Evolutionary conservation across 2,888 invertebrate genomes (phyloP).

Genomic region (Drosophila mimetica): DNA sequence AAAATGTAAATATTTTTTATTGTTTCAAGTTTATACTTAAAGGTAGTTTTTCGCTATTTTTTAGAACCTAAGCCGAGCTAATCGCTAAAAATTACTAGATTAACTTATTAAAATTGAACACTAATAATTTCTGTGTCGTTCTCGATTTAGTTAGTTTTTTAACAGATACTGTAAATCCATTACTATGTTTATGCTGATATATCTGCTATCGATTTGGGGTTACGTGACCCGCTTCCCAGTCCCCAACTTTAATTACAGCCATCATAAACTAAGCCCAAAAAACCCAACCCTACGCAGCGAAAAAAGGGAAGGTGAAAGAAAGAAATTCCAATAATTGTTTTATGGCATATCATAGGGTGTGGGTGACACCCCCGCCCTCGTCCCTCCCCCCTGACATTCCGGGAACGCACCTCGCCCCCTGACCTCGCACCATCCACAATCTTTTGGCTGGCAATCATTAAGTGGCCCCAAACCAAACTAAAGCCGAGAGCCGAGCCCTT

Average conservation of each 20-base stretch:
- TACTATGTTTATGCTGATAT: conserved; percentile 6
- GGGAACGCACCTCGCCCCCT: conserved; percentile 34
- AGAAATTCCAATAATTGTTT: conserved; percentile 50
- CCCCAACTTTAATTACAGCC: conserved; percentile 44
- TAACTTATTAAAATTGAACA: too few species aligned
- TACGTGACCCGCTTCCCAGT: conserved; percentile 10
- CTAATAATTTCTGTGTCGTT: too few species aligned
- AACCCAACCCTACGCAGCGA: conserved; percentile 23
- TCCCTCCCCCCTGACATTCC: conserved; percentile 14
- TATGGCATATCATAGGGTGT: conserved; percentile 43
- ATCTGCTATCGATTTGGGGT: conserved; percentile 28
- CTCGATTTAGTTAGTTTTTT: too few species aligned
- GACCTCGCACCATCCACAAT: conserved; percentile 2
- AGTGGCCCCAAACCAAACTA: conserved; percentile 43
- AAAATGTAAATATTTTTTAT: too few species aligned
- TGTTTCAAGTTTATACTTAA: too few species aligned
- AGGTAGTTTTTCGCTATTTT: too few species aligned
- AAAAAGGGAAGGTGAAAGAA: conserved; percentile 20
- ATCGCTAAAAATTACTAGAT: too few species aligned
- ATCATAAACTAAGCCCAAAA: conserved; percentile 29
- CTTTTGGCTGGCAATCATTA: conserved; percentile 58
- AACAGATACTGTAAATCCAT: not conserved
- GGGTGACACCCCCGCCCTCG: conserved; percentile 30
- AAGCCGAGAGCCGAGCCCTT: conserved; percentile 38
- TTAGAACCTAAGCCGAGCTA: too few species aligned